Percentiles rank a stretch among this genome's conserved stretches.
Evolutionary conservation across 2,888 invertebrate genomes (phyloP).

Genomic region (Augiades crinisus): DNA sequence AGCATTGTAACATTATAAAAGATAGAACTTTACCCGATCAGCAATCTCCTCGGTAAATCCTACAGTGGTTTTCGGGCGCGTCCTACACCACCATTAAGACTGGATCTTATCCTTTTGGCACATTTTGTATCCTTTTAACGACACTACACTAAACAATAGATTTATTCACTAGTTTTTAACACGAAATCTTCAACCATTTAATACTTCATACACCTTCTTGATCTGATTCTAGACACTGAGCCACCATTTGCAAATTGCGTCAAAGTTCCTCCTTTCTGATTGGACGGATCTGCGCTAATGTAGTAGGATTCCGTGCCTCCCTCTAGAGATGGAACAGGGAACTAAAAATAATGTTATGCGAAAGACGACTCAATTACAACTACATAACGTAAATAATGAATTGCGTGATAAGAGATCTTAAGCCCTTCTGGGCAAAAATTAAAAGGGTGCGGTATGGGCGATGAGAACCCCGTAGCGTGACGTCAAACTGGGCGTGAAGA

Average conservation of each 20-base stretch:
- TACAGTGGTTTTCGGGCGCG: slow-evolving; percentile 68
- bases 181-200: slow-evolving; percentile 73
- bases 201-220: slow-evolving; percentile 75
- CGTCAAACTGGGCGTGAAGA: slow-evolving; percentile 81
- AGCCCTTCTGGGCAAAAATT: slow-evolving; percentile 42
- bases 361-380: slow-evolving; percentile 32
- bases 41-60: slow-evolving; percentile 71
- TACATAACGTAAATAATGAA: slow-evolving; percentile 29
- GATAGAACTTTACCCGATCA: slow-evolving; percentile 75
- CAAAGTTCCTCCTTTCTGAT: slow-evolving; percentile 74
- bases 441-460: slow-evolving; percentile 75
- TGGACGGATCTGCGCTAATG: slow-evolving; percentile 70
- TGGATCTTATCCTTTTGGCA: slow-evolving; percentile 79
- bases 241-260: slow-evolving; percentile 81
- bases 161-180: slow-evolving; percentile 67
- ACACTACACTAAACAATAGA: slow-evolving; percentile 71
- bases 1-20: slow-evolving; percentile 44
- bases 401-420: slow-evolving; percentile 36
- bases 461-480: slow-evolving; percentile 76
- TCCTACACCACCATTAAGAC: slow-evolving; percentile 76
- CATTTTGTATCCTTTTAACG: slow-evolving; percentile 70
- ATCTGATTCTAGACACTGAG: slow-evolving; percentile 75
- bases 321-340: slow-evolving; percentile 45
- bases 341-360: slow-evolving; percentile 43
- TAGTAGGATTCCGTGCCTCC: slow-evolving; percentile 49